phyloP scores from a whole-genome alignment of 2,888 invertebrate species.

The Pollenia griseotomentosa region DNA sequence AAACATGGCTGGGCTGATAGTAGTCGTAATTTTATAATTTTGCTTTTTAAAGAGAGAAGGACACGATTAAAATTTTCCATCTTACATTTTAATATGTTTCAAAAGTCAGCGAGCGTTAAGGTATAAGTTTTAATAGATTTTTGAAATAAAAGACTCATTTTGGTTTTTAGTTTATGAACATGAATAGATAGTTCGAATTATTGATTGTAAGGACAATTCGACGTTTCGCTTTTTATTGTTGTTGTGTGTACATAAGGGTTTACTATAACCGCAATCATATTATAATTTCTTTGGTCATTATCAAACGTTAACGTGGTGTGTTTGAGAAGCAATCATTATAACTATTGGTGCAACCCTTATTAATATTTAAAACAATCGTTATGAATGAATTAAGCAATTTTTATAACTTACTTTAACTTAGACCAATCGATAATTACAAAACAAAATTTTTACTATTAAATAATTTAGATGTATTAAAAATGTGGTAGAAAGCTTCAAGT shows the following conservation, averaged over 20 bases:
- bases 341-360: constrained; percentile 12
- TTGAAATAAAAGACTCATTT: background rate
- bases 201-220: constrained; percentile 35
- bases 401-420: background rate
- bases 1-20: background rate
- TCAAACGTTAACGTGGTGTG: constrained; percentile 30
- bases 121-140: background rate
- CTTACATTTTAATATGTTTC: constrained; percentile 15
- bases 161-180: background rate
- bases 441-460: too few species aligned
- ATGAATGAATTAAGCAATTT: background rate
- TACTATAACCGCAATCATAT: constrained; percentile 46
- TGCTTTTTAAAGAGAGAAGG: background rate
- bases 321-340: constrained; percentile 28
- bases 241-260: constrained; percentile 21
- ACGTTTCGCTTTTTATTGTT: constrained; percentile 1
- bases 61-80: constrained; percentile 10
- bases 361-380: background rate
- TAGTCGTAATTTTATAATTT: constrained; percentile 6
- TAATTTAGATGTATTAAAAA: too few species aligned
- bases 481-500: too few species aligned
- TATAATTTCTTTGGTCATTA: constrained; percentile 31
- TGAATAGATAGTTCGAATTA: constrained; percentile 28
- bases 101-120: constrained; percentile 3
- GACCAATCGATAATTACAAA: too few species aligned